Conservation (phyloP, 2,888 invertebrate species). For the Tridacna crocea region DNA sequence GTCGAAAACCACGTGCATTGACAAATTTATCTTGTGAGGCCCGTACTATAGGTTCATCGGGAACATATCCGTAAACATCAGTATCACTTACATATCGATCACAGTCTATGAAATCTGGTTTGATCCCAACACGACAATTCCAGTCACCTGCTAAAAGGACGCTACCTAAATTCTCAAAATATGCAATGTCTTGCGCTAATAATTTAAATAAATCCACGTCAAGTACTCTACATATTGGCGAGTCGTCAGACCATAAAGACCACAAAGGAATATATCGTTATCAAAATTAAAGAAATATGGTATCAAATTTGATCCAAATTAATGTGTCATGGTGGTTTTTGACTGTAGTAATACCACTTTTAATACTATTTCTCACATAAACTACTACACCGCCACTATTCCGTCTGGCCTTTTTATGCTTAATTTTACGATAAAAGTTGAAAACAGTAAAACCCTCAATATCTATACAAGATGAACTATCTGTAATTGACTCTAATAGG, state of each 20-base stretch:
- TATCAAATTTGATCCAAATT: conserved; percentile 10
- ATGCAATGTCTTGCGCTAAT: no score
- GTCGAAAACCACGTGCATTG: no score
- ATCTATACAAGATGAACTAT: neutral
- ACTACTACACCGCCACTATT: conserved; percentile 1
- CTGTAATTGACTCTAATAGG: conserved; percentile 15
- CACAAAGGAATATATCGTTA: neutral
- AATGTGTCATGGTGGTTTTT: neutral
- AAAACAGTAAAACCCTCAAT: neutral
- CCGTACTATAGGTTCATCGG: no score
- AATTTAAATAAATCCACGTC: no score
- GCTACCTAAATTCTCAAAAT: no score
- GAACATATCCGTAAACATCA: no score
- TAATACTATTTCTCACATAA: neutral
- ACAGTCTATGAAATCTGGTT: no score
- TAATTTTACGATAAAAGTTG: conserved; percentile 9
- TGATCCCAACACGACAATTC: no score
- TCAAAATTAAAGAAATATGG: neutral
- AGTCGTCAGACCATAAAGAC: conserved; percentile 19
- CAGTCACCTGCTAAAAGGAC: no score
- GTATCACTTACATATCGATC: no score
- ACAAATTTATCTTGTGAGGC: no score
- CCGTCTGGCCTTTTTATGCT: neutral
- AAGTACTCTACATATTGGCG: no score
- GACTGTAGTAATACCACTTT: neutral